These are phyloP conservation scores for Scelioninae gen. 1 DNA, from an alignment of 2,888 invertebrate genomes.

Conservation along the genomic window DNA sequence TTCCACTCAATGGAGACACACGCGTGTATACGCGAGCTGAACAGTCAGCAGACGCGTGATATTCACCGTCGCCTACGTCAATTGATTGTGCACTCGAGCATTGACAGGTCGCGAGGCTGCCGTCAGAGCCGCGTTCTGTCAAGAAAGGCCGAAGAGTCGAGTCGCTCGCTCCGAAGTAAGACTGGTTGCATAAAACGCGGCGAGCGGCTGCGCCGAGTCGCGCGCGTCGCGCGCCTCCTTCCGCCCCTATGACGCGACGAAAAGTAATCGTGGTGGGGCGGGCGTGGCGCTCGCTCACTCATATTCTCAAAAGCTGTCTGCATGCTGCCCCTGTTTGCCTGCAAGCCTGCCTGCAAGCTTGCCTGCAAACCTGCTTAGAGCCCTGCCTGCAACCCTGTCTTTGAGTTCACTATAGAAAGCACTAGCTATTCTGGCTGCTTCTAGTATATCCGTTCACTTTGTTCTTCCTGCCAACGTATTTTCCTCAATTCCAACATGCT, in stretches of 20 bases:
- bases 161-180: slow-evolving; percentile 81
- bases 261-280: slow-evolving; percentile 76
- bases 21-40: slow-evolving; percentile 22
- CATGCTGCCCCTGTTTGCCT: neutral
- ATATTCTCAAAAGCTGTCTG: slow-evolving; percentile 18
- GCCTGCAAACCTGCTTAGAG: too few relatives aligned
- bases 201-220: slow-evolving; percentile 81
- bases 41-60: neutral
- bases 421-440: too few relatives aligned
- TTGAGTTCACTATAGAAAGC: too few relatives aligned
- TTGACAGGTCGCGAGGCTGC: slow-evolving; percentile 33
- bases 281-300: slow-evolving; percentile 78
- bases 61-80: slow-evolving; percentile 23
- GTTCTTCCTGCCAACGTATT: too few relatives aligned
- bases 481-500: too few relatives aligned
- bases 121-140: slow-evolving; percentile 42
- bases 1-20: slow-evolving; percentile 39
- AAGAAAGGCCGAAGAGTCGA: slow-evolving; percentile 66
- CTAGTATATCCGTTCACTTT: too few relatives aligned
- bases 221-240: slow-evolving; percentile 74
- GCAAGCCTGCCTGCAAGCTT: too few relatives aligned
- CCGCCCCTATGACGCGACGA: slow-evolving; percentile 59
- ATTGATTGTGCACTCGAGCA: slow-evolving; percentile 43
- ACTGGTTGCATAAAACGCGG: slow-evolving; percentile 84
- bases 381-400: too few relatives aligned